Percentiles rank a stretch among this genome's conserved stretches.
Evolutionary conservation across 2,113 vertebrate genomes (phyloP).

Genomic region (Irena cyanogastra): DNA sequence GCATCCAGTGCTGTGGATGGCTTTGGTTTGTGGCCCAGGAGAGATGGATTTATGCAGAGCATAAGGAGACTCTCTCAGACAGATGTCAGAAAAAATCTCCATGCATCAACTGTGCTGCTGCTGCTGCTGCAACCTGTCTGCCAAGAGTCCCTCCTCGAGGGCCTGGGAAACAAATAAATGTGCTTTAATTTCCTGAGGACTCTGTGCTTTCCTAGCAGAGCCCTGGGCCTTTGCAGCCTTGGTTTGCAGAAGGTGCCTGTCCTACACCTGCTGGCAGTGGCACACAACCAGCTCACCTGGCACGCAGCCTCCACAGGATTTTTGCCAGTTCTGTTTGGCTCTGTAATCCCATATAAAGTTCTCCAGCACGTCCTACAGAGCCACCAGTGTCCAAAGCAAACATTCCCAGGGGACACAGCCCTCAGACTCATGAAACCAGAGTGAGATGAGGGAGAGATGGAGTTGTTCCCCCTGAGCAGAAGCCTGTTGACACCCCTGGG

Average conservation of each 20-base stretch:
- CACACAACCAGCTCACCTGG: background rate
- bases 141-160: background rate
- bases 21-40: background rate
- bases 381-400: background rate
- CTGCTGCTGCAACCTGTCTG: background rate
- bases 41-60: background rate
- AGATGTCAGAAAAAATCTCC: constrained; percentile 1
- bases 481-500: background rate
- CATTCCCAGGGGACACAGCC: background rate
- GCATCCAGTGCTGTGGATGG: background rate
- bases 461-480: background rate
- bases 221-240: background rate
- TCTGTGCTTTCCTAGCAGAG: background rate
- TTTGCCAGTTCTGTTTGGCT: background rate
- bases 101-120: background rate
- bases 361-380: background rate
- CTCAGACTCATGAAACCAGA: background rate
- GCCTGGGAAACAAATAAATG: background rate
- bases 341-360: background rate
- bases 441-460: background rate
- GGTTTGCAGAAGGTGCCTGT: background rate
- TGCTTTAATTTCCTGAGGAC: background rate
- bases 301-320: accelerated
- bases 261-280: background rate
- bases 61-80: background rate